Base-by-base conservation (phyloP, 1,140 invertebrate species). In the Phthorimaea operculella region DNA sequence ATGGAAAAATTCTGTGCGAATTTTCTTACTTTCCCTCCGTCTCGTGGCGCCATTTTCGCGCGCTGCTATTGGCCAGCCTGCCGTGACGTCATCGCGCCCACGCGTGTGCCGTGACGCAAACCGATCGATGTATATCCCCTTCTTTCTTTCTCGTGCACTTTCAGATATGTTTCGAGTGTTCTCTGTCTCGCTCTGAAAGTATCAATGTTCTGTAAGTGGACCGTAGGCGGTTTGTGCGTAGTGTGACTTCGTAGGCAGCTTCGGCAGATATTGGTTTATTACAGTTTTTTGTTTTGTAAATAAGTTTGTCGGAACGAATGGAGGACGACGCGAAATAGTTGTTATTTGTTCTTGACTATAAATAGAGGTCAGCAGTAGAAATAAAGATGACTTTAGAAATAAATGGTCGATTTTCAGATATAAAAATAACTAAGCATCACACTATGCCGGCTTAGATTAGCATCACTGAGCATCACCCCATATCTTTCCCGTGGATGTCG, bases 81-180 rank as follows among this genome's bases (percentile, higher is more conserved):
- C 52, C 53, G 74, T 84, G 81, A 84, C 81, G 81, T 84, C 79
- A 81, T 77, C 75, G 73, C 81, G 67, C 81, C 81, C 81, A 83
- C 81, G 76, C 81, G 72, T 72, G 50, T 55, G 54, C 55, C 64
- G 75, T 84, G 81, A 84, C 81, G 81, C 79, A 82, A 80, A 66
- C 69, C 70, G 75, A 84, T 84, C 81, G 75, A 84, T 84, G 68
- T 18, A 47, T 21, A 14, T 73, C 70, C 65, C 72, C 53, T 57
- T 78, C 58, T 28, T 17, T 51, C 64, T n/a, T 50, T 48, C 34
- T 36, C 7, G 33, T 18, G 33, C 49, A 36, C 16, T 39, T 42
- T 18, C 36, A 49, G 8, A 17, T 28, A 28, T 28, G 21, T 28
- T 49, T 44, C 9, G 0, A 18, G 11, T 47, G 52, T 49, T 53